Conservation (phyloP, 2,888 invertebrate species). For the Strigamia transsilvanica region DNA sequence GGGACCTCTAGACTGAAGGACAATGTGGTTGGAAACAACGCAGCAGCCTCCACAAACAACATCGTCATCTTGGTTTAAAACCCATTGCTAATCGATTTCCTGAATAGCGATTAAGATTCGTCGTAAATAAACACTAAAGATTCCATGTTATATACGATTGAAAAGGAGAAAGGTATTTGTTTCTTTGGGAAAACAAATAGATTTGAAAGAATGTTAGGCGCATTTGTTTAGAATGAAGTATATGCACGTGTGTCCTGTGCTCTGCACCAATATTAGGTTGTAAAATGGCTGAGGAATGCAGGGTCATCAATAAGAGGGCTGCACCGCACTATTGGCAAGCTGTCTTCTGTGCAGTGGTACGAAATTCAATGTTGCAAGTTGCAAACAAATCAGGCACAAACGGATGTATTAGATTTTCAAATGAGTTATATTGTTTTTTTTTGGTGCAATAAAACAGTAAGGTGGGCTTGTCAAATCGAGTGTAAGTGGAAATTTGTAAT, state of each 20-base stretch:
- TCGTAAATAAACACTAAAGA: background rate
- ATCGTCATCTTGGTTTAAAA: too few relatives aligned
- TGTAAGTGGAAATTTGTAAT: constrained; percentile 14
- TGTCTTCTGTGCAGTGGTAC: constrained; percentile 7
- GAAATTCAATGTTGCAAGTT: constrained; percentile 12
- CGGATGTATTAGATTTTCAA: constrained; percentile 6
- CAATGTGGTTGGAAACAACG: too few relatives aligned
- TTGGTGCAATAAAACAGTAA: background rate
- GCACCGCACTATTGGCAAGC: constrained; percentile 21
- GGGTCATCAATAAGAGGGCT: constrained; percentile 30
- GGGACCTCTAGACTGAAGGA: too few relatives aligned
- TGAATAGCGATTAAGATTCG: too few relatives aligned
- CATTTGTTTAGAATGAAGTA: constrained; percentile 21
- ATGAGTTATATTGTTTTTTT: background rate
- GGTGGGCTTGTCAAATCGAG: background rate
- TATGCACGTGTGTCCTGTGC: background rate
- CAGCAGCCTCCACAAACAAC: too few relatives aligned
- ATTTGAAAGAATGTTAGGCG: constrained; percentile 13
- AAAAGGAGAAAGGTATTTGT: background rate
- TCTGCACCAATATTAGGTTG: constrained; percentile 18
- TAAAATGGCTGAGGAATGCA: constrained; percentile 24
- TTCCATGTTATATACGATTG: background rate
- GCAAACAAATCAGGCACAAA: constrained; percentile 7
- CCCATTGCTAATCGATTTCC: too few relatives aligned
- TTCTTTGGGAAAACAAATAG: constrained; percentile 1